Evolutionary conservation across 2,797 vertebrate genomes (phyloP), one percentile per base, ranked within the genome.

Genomic region (Hipposideros larvatus): DNA sequence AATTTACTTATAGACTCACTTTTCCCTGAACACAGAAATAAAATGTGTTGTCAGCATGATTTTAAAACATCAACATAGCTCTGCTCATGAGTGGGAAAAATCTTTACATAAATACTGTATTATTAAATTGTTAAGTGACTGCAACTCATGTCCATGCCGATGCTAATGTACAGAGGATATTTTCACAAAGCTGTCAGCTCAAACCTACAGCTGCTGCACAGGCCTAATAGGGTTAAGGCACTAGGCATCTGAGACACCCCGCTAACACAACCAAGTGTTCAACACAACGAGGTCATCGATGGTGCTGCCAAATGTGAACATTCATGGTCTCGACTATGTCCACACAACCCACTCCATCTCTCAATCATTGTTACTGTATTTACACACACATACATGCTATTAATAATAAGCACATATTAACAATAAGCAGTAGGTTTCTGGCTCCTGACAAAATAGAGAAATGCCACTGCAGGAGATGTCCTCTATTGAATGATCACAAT

Each of bases 21-120:
- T 83, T 83, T 93, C 31, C 55, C 87, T 95, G 53, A 96, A 34
- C 14, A 74, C 34, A 66, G 28, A 73, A 43, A 87, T 84, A 57
- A 75, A 88, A 79, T 46, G 55, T 59, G 11, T 22, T 68, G 18
- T 79, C 51, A 65, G n/a, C 24, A 88, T 66, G 24, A 41, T 34
- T 34, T 80, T 68, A 80, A 73, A 78, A 74, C 88, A 14, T 91
- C 63, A 63, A 34, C n/a, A 73, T 46, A 46, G 11, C 14, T 88
- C 34, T 70, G 6, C 18, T 65, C 79, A 11, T 82, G 34, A 78
- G n/a, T 34, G 11, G 41, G 82, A 61, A 63, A 82, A 82, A 16
- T 83, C 46, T 89, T 86, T 34, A 37, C 14, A 8, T 34, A 70
- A 41, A 73, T 63, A 46, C 26, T 74, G 4, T 55, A 14, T 73